Base-by-base conservation (phyloP, 2,888 invertebrate genomes). In the Girardia tigrina region DNA sequence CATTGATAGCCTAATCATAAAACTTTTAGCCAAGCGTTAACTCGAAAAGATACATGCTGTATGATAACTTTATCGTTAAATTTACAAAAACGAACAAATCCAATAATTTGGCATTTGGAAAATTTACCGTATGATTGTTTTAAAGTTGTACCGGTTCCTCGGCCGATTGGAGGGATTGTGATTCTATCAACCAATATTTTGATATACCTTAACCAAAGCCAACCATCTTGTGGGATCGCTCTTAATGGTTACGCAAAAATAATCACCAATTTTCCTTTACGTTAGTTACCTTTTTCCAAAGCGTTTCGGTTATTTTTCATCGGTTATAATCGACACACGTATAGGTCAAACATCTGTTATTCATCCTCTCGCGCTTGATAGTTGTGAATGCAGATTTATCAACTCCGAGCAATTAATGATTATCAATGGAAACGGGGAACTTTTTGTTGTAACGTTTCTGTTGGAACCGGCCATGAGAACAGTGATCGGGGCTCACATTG, bases 1-100 rank as follows among this genome's bases (percentile, higher is more conserved):
- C n/a, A n/a, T n/a, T n/a, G n/a, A n/a, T n/a, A n/a, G n/a, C n/a
- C n/a, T n/a, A n/a, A n/a, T n/a, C n/a, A n/a, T n/a, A n/a, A n/a
- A n/a, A n/a, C n/a, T n/a, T n/a, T n/a, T n/a, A n/a, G n/a, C n/a
- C 80, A 84, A 29, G 80, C 81, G 26, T 83, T 84, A 1, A 82
- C 84, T 14, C 78, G 97, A 28, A 90, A 90, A 80, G 98, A 99
- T 84, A 98, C 97, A 0, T 95, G 93, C 82, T 90, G 91, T 0
- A 91, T 98, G 88, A 92, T 94, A 26, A 97, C 95, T 28, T 91
- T 99, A 78, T 94, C 94, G 0, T 85, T 98, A 42, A 98, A 97
- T 85, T 90, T 94, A 81, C 91, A 92, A 78, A 92, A 95, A 80
- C 88, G 90, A n/a, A 72, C 77, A n/a, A 94, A 97, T 85, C 97